Evolutionary conservation across 2,888 invertebrate species (phyloP).

Genomic region (Rhagonycha fulva): DNA sequence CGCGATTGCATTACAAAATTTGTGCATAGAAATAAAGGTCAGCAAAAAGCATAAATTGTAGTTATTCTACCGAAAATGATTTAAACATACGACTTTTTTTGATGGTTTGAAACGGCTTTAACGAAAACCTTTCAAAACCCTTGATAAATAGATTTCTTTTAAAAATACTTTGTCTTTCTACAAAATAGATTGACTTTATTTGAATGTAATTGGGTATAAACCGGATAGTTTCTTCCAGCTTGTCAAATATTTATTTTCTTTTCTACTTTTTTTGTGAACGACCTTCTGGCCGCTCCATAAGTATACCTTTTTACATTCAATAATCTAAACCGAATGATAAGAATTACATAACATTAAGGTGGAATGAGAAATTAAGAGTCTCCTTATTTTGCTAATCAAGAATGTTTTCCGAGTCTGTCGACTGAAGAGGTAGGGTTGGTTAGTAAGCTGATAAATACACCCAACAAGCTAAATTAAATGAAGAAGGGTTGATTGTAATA

Average conservation of each 20-base stretch:
- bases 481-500: background rate
- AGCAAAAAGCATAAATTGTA: background rate
- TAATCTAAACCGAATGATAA: background rate
- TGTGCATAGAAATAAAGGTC: background rate
- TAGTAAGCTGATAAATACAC: background rate
- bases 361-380: background rate
- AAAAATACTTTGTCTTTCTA: background rate
- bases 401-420: no score
- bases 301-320: background rate
- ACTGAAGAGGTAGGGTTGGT: background rate
- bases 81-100: background rate
- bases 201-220: background rate
- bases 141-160: background rate
- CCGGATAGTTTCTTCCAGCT: background rate
- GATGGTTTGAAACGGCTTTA: background rate
- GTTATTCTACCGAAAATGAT: background rate
- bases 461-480: background rate
- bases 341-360: background rate
- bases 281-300: no score
- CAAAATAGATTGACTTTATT: background rate
- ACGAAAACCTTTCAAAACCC: background rate
- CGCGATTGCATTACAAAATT: background rate
- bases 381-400: no score
- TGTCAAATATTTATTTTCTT: background rate
- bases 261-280: background rate